Base-by-base conservation (phyloP, 1,140 invertebrate genomes). In the Thaumetopoea pityocampa region DNA sequence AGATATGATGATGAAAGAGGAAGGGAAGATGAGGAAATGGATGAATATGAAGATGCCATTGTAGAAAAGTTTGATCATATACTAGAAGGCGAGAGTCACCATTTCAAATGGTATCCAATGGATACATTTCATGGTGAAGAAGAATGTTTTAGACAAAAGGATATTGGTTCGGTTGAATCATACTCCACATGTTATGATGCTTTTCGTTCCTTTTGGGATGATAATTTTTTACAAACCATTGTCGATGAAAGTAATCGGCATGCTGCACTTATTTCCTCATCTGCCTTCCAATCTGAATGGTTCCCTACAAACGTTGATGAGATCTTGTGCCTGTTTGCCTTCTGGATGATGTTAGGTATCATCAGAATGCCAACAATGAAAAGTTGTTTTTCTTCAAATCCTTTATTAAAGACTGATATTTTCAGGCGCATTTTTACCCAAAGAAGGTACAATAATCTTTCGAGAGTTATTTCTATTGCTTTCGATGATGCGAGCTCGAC, bases 321-420 rank as follows among this genome's bases (percentile, higher is more conserved):
- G 33, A 42, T 50, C 33, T 12, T 50, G 1, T 23, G 32, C 16
- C 42, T 51, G n/a, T 45, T 51, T 17, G 18, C 41, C 0, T 51
- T 51, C 18, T 51, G 42, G 12, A 51, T 51, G 34, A 43, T 51
- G 41, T 27, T 51, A 9, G 48, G 41, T 6, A 38, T 51, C 19
- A 22, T 51, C 29, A 45, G 29, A 32, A 45, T 45, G 33, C 49
- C 42, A 14, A 35, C 49, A 16, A 41, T 51, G 16, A 15, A 26
- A 17, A 36, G 29, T 8, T 38, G 43, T 12, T 51, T 45, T 24
- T 51, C 42, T 26, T 22, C 24, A 10, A 27, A 38, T n/a, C 38
- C 43, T 19, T 10, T 36, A 3, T 19, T 42, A 23, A 29, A 41
- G 5, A 41, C 33, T 6, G 28, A 30, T 12, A 19, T 50, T 16